phyloP scores from a whole-genome alignment of 2,797 vertebrate genomes.

The Lophius americanus region DNA sequence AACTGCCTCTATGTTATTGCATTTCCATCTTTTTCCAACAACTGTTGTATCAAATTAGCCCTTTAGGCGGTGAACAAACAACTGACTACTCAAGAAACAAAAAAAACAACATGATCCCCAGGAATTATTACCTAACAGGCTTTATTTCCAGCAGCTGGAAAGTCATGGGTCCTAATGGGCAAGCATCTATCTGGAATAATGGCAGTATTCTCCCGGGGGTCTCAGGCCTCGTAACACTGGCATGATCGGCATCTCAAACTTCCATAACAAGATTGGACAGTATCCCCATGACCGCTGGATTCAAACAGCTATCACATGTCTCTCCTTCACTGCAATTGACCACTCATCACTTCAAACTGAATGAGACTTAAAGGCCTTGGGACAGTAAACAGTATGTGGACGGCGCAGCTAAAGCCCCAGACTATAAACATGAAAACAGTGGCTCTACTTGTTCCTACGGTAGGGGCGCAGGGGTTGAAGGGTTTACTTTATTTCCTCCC shows the following conservation, averaged over 20 bases:
- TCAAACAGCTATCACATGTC: constrained; percentile 62
- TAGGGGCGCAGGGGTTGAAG: constrained; percentile 7
- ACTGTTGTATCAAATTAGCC: constrained; percentile 57
- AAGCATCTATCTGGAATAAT: constrained; percentile 62
- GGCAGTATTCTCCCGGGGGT: constrained; percentile 67
- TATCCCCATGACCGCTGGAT: constrained; percentile 36
- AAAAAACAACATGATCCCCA: constrained; percentile 42
- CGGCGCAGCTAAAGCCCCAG: not conserved
- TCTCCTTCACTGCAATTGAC: constrained; percentile 24
- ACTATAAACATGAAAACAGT: constrained; percentile 38
- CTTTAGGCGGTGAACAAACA: constrained; percentile 14
- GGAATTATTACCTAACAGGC: constrained; percentile 48
- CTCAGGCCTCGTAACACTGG: constrained; percentile 39
- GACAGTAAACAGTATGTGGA: constrained; percentile 6
- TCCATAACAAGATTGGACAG: constrained; percentile 66
- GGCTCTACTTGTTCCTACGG: constrained; percentile 45
- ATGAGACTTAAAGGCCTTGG: constrained; percentile 25
- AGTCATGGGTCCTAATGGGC: constrained; percentile 49
- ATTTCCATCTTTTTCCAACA: constrained; percentile 28
- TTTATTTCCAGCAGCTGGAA: constrained; percentile 35
- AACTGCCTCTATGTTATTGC: not conserved
- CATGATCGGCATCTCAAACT: constrained; percentile 69
- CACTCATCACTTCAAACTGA: constrained; percentile 34
- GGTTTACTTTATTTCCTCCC: constrained; percentile 65
- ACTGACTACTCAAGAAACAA: constrained; percentile 35